A percentile compares a stretch with the other conserved stretches of the same genome.
Evolutionary conservation across 2,888 invertebrate species (phyloP).

Genomic region (Epsilonema sp.): DNA sequence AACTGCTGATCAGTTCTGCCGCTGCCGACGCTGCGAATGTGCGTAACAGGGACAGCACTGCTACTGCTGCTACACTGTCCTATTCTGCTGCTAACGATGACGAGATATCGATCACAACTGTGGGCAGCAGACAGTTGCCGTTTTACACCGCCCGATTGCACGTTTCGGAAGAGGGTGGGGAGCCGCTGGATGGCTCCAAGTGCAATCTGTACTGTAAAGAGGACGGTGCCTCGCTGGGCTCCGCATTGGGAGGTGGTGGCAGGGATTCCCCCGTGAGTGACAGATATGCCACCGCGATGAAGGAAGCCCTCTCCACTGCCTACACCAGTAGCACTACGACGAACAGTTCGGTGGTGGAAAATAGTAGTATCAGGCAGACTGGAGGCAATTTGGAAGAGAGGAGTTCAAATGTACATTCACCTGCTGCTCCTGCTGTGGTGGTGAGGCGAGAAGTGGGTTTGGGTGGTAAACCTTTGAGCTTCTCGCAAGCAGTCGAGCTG

Average conservation of each 20-base stretch:
- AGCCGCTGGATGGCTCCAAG: slow-evolving; percentile 5
- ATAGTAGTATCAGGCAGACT: no score
- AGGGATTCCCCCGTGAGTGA: slow-evolving; percentile 2
- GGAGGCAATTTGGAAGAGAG: no score
- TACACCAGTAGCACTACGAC: no score
- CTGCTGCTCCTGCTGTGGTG: not conserved
- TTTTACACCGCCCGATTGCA: not conserved
- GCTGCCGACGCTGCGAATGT: no score
- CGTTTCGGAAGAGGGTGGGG: not conserved
- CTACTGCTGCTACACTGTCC: no score
- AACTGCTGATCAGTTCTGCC: no score
- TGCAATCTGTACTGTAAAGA: slow-evolving; percentile 8
- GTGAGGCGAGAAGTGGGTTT: no score
- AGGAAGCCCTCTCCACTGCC: slow-evolving; percentile 1
- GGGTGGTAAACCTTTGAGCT: not conserved
- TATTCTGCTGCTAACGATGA: no score
- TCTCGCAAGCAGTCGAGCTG: not conserved
- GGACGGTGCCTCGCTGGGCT: not conserved
- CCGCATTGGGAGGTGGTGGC: slow-evolving; percentile 1
- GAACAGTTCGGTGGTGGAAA: not conserved
- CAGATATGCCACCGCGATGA: slow-evolving; percentile 1
- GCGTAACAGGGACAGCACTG: no score
- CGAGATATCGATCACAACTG: not conserved
- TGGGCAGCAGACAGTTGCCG: not conserved
- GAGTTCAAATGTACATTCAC: no score